Base-by-base conservation (phyloP, 2,888 invertebrate species). In the Hartigia nigra region DNA sequence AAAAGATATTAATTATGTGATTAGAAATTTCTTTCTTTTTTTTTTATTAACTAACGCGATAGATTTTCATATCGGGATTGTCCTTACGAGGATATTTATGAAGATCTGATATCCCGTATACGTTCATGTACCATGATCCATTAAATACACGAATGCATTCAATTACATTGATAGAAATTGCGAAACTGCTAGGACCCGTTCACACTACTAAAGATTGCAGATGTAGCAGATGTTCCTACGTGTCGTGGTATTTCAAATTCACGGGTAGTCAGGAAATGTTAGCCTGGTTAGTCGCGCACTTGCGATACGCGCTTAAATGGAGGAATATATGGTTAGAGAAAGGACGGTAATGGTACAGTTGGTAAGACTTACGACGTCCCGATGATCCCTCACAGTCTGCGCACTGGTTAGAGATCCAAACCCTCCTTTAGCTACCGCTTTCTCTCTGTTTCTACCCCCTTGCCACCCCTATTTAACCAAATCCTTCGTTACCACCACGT, bases 361-460 rank as follows among this genome's bases (percentile, higher is more conserved):
- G 34, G 72, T 72, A 72, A 72, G 72, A 72, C 72, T 31, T 23
- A 69, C 39, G 12, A 69, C 70, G 35, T 75, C 74, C 39, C 39
- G 75, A 76, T 78, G 75, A 70, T 78, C 75, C 75, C 76, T 70
- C 78, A 37, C 78, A 78, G 78, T 76, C 39, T 76, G 78, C 76
- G 76, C 72, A 31, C 72, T 55, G 55, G 55, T 23, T 55, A 9
- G 55, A 55, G 55, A 55, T 55, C 55, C 55, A 14, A 23, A 23
- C 23, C 55, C 14, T 55, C 23, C 55, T 55, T 55, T 55, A 23
- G 23, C 55, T 55, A 55, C 55, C 23, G 9, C 55, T 55, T 55
- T 55, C 72, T 72, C 72, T 12, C 34, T 31, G 5, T 12, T 32
- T 31, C 31, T 2, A 72, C 14, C 12, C 72, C 31, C 12, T 72